Percentiles rank a stretch among this genome's conserved stretches.
phyloP scores from a whole-genome alignment of 2,888 invertebrate species.

The Theodoxus fluviatilis region DNA sequence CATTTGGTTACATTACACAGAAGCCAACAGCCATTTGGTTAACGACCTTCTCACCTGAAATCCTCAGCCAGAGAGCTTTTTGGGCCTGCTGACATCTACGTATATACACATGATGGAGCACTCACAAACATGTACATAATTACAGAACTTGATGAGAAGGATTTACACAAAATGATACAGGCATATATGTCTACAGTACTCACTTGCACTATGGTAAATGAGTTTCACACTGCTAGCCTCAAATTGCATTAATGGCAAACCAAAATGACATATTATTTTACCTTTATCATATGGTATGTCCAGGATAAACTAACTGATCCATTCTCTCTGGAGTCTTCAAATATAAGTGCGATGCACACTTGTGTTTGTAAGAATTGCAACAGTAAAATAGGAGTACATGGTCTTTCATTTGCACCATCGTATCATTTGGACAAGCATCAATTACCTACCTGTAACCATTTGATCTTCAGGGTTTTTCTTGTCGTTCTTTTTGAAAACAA shows the following conservation, averaged over 20 bases:
- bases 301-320: no score
- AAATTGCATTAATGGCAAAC: no score
- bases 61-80: background rate
- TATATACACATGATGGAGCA: no score
- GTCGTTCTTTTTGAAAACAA: slow-evolving; percentile 91
- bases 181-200: background rate
- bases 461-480: slow-evolving; percentile 88
- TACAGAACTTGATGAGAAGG: background rate
- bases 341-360: background rate
- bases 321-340: no score
- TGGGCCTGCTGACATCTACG: background rate
- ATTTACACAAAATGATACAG: background rate
- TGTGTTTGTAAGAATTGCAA: background rate
- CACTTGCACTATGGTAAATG: no score
- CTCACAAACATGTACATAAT: background rate
- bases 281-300: background rate
- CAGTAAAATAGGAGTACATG: background rate
- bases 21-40: no score
- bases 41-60: no score
- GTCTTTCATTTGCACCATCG: background rate
- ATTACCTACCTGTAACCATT: slow-evolving; percentile 87
- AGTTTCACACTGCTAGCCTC: no score
- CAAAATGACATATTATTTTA: background rate
- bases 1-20: no score
- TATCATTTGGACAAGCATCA: background rate